phyloP scores from a whole-genome alignment of 2,888 invertebrate species.

The Trichopoda pennipes region DNA sequence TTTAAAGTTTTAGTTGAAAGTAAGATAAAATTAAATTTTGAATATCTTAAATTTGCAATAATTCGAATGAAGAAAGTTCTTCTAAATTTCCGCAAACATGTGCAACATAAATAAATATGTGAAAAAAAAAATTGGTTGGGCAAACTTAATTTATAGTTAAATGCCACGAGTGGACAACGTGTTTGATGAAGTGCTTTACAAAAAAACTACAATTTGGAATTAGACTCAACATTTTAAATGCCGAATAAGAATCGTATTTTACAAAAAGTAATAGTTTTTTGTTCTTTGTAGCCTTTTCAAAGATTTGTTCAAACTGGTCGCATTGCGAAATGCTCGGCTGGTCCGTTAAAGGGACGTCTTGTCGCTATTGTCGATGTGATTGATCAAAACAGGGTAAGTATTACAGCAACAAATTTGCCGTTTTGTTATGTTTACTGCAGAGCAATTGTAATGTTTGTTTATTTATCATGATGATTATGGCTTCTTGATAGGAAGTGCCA shows the following conservation, averaged over 20 bases:
- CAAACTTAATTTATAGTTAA: background rate
- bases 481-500: slow-evolving; percentile 88
- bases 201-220: slow-evolving; percentile 29
- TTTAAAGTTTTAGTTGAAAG: slow-evolving; percentile 52
- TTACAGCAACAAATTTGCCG: background rate
- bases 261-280: slow-evolving; percentile 21
- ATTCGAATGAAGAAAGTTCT: background rate
- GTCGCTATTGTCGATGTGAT: slow-evolving; percentile 97
- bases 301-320: slow-evolving; percentile 98
- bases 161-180: slow-evolving; percentile 46
- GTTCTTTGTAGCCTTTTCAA: slow-evolving; percentile 87
- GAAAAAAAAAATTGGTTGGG: background rate
- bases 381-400: slow-evolving; percentile 93
- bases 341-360: slow-evolving; percentile 94
- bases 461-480: slow-evolving; percentile 81
- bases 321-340: slow-evolving; percentile 96
- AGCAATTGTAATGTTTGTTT: slow-evolving; percentile 27
- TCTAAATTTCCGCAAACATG: background rate
- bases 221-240: background rate
- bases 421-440: too few species aligned
- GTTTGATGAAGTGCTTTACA: background rate
- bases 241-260: too few species aligned
- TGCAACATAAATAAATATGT: background rate
- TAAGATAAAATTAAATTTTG: slow-evolving; percentile 28
- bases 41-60: background rate